Evolutionary conservation across 2,797 vertebrate genomes (phyloP).

Genomic region (Notoglanidium macrostoma): DNA sequence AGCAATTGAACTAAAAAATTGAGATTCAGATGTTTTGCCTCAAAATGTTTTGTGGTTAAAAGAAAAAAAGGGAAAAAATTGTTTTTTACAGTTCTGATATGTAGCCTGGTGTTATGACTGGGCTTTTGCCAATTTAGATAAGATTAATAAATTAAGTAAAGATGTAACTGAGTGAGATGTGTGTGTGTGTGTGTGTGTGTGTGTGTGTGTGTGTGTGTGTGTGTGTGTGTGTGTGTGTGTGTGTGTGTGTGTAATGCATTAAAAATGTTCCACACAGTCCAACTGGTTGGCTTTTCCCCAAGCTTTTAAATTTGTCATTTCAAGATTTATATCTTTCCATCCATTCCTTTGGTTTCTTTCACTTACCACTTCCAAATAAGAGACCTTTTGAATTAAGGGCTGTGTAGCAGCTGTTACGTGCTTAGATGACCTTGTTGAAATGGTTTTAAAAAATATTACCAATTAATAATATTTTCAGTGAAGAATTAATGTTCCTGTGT

Average conservation of each 20-base stretch:
- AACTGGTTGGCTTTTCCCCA: conserved; percentile 34
- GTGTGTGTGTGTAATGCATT: conserved; percentile 40
- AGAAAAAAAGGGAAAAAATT: not conserved
- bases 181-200: conserved; percentile 27
- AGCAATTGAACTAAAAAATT: not conserved
- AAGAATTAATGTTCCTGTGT: not conserved
- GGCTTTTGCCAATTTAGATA: conserved; percentile 43
- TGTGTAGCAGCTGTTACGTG: conserved; percentile 20
- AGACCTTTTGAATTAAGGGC: conserved; percentile 5
- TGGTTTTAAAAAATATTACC: not conserved
- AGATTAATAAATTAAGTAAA: conserved; percentile 47
- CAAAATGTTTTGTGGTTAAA: not conserved
- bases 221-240: too few relatives aligned
- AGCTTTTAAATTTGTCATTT: conserved; percentile 39
- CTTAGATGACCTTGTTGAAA: not conserved
- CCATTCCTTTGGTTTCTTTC: conserved; percentile 27
- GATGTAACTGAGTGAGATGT: conserved; percentile 19
- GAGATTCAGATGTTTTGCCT: not conserved
- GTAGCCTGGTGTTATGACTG: conserved; percentile 19
- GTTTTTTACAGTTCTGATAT: conserved; percentile 28
- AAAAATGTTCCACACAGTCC: conserved; percentile 39
- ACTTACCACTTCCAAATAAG: not conserved
- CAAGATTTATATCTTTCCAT: conserved; percentile 49
- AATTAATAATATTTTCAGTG: not conserved
- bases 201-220: conserved; percentile 17